Conservation (phyloP, 1,140 invertebrate genomes). For the Sogatella furcifera region DNA sequence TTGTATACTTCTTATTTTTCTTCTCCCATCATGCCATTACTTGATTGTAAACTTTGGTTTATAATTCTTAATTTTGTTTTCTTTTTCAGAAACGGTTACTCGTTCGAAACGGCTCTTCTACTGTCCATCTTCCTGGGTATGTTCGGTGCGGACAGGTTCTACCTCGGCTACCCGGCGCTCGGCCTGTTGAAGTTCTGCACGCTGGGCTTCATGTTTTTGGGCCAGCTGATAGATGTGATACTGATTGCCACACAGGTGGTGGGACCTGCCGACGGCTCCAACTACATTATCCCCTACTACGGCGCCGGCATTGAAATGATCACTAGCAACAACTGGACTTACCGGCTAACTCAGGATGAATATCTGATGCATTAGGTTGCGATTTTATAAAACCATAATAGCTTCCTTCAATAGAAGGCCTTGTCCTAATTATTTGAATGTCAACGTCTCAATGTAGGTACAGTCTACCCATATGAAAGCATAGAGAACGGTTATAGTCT, state of each 20-base stretch:
- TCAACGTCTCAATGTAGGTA: too few relatives aligned
- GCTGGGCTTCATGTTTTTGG: conserved; percentile 92
- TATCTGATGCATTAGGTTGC: too few relatives aligned
- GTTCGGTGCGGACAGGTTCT: conserved; percentile 96
- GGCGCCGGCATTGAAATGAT: conserved; percentile 75
- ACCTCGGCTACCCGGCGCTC: conserved; percentile 90
- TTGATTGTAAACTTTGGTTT: too few relatives aligned
- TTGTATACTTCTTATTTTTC: too few relatives aligned
- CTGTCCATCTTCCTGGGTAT: conserved; percentile 92
- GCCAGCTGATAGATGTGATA: conserved; percentile 88
- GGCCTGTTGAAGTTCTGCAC: conserved; percentile 92
- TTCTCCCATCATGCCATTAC: too few relatives aligned
- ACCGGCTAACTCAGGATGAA: conserved; percentile 66
- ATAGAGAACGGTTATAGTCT: too few relatives aligned
- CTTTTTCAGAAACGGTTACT: conserved; percentile 75
- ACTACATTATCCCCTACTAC: conserved; percentile 89
- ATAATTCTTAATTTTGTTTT: conserved; percentile 27
- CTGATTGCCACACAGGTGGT: conserved; percentile 89
- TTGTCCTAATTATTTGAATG: too few relatives aligned
- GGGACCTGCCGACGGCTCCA: conserved; percentile 91
- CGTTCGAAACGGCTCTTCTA: conserved; percentile 81
- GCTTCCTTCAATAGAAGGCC: too few relatives aligned
- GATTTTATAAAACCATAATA: too few relatives aligned
- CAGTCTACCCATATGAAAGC: too few relatives aligned
- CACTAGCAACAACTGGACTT: conserved; percentile 75